A percentile compares a stretch with the other conserved stretches of the same genome.
These are phyloP conservation scores for Chlorops oryzae DNA, from an alignment of 1,140 invertebrate genomes.

Conservation along the genomic window DNA sequence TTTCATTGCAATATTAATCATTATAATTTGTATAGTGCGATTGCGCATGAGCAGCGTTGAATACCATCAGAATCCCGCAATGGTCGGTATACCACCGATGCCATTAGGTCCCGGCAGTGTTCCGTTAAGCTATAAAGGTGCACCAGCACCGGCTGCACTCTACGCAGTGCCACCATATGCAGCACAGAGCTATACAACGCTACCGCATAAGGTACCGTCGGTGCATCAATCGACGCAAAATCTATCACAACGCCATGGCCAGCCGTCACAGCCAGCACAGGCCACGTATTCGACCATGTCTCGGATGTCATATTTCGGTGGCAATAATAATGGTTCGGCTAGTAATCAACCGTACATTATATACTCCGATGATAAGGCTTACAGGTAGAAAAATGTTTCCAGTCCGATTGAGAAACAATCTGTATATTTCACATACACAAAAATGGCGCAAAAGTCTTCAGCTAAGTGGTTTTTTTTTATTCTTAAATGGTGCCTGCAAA, in stretches of 20 bases:
- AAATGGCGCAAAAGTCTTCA: no score
- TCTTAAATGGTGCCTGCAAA: no score
- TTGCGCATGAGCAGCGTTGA: constrained; percentile 60
- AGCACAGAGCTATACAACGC: constrained; percentile 53
- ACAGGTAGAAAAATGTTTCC: no score
- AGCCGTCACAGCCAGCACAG: constrained; percentile 33
- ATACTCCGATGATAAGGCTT: constrained; percentile 46
- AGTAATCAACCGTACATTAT: constrained; percentile 45
- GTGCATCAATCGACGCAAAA: constrained; percentile 49
- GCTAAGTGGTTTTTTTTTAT: no score
- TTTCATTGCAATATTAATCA: constrained; percentile 80
- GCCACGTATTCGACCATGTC: constrained; percentile 46
- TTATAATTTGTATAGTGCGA: constrained; percentile 80
- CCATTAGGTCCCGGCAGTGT: constrained; percentile 51
- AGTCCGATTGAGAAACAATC: no score
- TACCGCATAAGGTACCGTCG: constrained; percentile 56
- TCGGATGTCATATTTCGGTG: constrained; percentile 44
- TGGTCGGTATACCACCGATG: constrained; percentile 52
- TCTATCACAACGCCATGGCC: constrained; percentile 52
- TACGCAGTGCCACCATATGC: constrained; percentile 52
- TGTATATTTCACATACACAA: no score
- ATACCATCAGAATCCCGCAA: constrained; percentile 61
- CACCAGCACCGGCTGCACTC: constrained; percentile 40
- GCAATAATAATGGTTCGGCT: constrained; percentile 14
- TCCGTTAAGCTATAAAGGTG: constrained; percentile 52